Evolutionary conservation across 2,113 vertebrate genomes (phyloP).

Genomic region (Diphyllodes magnificus): DNA sequence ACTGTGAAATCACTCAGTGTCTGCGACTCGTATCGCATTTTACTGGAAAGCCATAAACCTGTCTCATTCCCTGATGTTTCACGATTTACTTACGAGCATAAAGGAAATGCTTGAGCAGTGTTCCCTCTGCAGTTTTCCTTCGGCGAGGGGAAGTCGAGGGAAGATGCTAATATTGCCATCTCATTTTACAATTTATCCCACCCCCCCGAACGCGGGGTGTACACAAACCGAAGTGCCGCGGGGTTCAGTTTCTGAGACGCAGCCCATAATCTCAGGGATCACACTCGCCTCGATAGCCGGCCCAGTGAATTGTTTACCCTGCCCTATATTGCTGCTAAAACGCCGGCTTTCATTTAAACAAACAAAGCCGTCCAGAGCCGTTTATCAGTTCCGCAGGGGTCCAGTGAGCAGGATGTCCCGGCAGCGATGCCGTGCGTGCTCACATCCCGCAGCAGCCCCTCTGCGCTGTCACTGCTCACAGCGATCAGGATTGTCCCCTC

Average conservation of each 20-base stretch:
- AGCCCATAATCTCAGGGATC: not conserved
- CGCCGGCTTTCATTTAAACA: not conserved
- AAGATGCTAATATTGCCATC: slow-evolving; percentile 36
- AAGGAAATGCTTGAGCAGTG: slow-evolving; percentile 43
- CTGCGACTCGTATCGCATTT: slow-evolving; percentile 58
- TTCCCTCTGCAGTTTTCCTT: slow-evolving; percentile 28
- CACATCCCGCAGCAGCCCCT: not conserved
- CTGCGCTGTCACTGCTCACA: not conserved
- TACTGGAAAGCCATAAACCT: slow-evolving; percentile 63
- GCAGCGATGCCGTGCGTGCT: not conserved
- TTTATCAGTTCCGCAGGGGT: not conserved
- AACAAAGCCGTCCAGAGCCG: not conserved
- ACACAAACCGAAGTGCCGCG: not conserved
- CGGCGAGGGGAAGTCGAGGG: not conserved
- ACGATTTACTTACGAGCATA: slow-evolving; percentile 27
- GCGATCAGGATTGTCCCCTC: not conserved
- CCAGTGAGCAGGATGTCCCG: not conserved
- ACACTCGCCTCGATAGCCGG: not conserved
- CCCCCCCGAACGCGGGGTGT: not conserved
- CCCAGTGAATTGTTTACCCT: not conserved
- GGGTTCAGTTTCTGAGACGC: not conserved
- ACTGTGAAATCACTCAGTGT: slow-evolving; percentile 54
- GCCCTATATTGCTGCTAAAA: not conserved
- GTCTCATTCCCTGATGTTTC: slow-evolving; percentile 27
- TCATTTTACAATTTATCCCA: slow-evolving; percentile 23